Evolutionary conservation across 1,140 invertebrate genomes (phyloP).

Genomic region (Plectus sambesii): DNA sequence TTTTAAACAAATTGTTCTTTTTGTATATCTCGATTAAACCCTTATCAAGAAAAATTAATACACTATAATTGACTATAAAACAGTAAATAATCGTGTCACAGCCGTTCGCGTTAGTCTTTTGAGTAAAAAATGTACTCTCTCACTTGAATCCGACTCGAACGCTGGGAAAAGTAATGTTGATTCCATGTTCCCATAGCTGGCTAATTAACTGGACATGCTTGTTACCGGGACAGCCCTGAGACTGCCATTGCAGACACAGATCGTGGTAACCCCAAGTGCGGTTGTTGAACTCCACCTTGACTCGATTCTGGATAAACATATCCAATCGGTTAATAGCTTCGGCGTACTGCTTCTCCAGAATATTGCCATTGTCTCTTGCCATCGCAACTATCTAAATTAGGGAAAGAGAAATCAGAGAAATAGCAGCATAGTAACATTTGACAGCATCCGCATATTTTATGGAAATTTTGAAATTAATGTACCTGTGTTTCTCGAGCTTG

Average conservation of each 20-base stretch:
- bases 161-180: slow-evolving; percentile 44
- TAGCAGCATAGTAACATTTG: slow-evolving; percentile 10
- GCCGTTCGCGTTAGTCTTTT: too few species aligned
- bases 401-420: not conserved
- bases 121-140: too few species aligned
- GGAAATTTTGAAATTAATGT: slow-evolving; percentile 10
- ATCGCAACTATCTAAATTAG: slow-evolving; percentile 1
- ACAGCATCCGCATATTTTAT: slow-evolving; percentile 9
- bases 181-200: slow-evolving; percentile 40
- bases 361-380: slow-evolving; percentile 37
- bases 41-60: not conserved
- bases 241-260: slow-evolving; percentile 30
- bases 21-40: slow-evolving; percentile 1
- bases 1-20: too few species aligned
- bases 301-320: slow-evolving; percentile 32
- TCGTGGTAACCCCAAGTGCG: slow-evolving; percentile 33
- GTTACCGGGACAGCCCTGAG: slow-evolving; percentile 39
- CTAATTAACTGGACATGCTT: slow-evolving; percentile 36
- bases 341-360: slow-evolving; percentile 36
- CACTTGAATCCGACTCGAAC: slow-evolving; percentile 34
- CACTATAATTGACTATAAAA: too few species aligned
- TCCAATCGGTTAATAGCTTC: slow-evolving; percentile 35
- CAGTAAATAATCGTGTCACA: too few species aligned
- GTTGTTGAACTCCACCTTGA: slow-evolving; percentile 32
- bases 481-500: slow-evolving; percentile 43